phyloP scores from a whole-genome alignment of 2,113 vertebrate species.

The Centropus unirufus region DNA sequence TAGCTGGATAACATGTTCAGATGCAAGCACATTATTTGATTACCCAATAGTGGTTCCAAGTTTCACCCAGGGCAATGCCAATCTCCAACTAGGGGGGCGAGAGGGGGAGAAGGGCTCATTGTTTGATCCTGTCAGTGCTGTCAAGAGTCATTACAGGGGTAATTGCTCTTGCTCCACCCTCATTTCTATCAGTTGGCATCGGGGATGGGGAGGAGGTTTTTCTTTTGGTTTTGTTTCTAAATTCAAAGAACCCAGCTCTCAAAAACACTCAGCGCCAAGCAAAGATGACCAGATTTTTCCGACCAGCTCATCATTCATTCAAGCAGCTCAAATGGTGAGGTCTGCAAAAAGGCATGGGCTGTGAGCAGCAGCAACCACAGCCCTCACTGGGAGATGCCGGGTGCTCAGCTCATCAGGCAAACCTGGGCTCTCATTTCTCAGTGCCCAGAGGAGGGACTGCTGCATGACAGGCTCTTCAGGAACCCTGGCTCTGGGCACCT shows the following conservation, averaged over 20 bases:
- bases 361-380: accelerated
- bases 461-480: not conserved
- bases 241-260: slow-evolving; percentile 35
- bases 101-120: slow-evolving; percentile 60
- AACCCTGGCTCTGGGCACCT: not conserved
- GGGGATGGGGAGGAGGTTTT: not conserved
- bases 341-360: not conserved
- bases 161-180: slow-evolving; percentile 70
- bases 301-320: not conserved
- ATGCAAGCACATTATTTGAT: slow-evolving; percentile 82
- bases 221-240: slow-evolving; percentile 42
- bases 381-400: not conserved
- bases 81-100: slow-evolving; percentile 60
- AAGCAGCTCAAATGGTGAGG: not conserved
- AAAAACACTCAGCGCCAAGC: not conserved
- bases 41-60: slow-evolving; percentile 77
- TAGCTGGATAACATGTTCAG: slow-evolving; percentile 80
- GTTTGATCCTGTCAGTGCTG: slow-evolving; percentile 78
- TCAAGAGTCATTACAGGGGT: slow-evolving; percentile 78
- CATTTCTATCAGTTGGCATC: slow-evolving; percentile 8
- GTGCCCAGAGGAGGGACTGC: not conserved
- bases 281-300: not conserved
- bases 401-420: not conserved
- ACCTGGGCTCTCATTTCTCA: not conserved
- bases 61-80: slow-evolving; percentile 78